Conservation (phyloP, 2,113 vertebrate genomes). For the Onychostruthus taczanowskii region DNA sequence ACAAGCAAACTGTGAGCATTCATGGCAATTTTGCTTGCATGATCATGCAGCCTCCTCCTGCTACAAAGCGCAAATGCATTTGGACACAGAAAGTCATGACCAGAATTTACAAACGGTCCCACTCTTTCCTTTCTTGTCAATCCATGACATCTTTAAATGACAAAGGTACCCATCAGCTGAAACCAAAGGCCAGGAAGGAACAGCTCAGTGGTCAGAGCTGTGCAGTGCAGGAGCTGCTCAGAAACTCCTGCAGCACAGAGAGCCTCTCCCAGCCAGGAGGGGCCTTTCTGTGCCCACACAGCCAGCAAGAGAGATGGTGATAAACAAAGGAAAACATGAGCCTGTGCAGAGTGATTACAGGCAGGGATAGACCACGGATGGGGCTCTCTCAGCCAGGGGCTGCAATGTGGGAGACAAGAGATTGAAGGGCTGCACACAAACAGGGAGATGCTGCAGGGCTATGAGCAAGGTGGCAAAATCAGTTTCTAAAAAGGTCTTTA, state of each 20-base stretch:
- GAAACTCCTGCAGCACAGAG: neutral
- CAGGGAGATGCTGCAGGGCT: neutral
- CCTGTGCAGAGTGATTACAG: rapidly evolving
- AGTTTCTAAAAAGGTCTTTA: neutral
- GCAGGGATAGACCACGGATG: rapidly evolving
- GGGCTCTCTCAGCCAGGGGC: neutral
- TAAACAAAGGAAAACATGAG: neutral
- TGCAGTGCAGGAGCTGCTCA: neutral
- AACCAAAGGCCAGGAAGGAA: rapidly evolving
- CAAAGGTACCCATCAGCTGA: neutral
- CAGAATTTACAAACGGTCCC: neutral
- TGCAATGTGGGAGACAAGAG: rapidly evolving
- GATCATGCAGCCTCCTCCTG: neutral
- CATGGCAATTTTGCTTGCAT: neutral
- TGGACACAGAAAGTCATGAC: neutral
- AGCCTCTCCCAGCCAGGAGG: neutral
- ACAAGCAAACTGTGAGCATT: neutral
- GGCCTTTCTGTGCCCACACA: neutral
- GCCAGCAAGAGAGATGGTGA: neutral
- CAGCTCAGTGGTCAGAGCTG: rapidly evolving
- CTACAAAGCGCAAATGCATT: neutral
- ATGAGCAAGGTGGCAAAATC: neutral
- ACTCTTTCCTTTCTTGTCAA: neutral
- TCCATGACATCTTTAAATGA: neutral
- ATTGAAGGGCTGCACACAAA: neutral